These are phyloP conservation scores for Gasterosteus nipponicus DNA, from an alignment of 2,113 vertebrate genomes.

Conservation along the genomic window DNA sequence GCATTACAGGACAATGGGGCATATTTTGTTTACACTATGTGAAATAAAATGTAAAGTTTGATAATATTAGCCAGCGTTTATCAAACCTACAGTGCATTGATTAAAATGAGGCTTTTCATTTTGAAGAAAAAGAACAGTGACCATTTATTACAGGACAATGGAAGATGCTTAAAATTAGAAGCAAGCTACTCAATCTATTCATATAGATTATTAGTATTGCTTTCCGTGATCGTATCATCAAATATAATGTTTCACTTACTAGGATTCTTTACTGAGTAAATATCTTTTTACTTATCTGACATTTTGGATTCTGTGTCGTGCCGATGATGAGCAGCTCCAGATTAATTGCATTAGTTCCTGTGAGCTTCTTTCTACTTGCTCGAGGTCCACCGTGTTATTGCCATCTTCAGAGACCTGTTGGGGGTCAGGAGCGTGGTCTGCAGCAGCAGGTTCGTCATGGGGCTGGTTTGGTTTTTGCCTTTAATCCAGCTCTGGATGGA, in stretches of 20 bases:
- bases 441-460: slow-evolving; percentile 93
- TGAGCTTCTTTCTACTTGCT: slow-evolving; percentile 50
- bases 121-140: too few species aligned
- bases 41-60: not conserved
- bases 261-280: not conserved
- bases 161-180: not conserved
- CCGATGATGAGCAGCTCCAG: too few species aligned
- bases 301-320: not conserved
- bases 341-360: not conserved
- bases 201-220: too few species aligned
- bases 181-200: not conserved
- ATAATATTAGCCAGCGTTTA: not conserved
- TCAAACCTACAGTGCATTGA: not conserved
- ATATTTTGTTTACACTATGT: not conserved
- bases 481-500: slow-evolving; percentile 92
- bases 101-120: not conserved
- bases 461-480: slow-evolving; percentile 86
- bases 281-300: not conserved
- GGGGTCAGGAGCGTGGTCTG: slow-evolving; percentile 85
- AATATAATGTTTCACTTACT: not conserved
- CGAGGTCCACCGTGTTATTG: slow-evolving; percentile 85
- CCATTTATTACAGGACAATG: not conserved
- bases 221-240: not conserved
- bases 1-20: not conserved
- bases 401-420: slow-evolving; percentile 92